Evolutionary conservation across 2,888 invertebrate species (phyloP).

Genomic region (Slavum lentiscoides): DNA sequence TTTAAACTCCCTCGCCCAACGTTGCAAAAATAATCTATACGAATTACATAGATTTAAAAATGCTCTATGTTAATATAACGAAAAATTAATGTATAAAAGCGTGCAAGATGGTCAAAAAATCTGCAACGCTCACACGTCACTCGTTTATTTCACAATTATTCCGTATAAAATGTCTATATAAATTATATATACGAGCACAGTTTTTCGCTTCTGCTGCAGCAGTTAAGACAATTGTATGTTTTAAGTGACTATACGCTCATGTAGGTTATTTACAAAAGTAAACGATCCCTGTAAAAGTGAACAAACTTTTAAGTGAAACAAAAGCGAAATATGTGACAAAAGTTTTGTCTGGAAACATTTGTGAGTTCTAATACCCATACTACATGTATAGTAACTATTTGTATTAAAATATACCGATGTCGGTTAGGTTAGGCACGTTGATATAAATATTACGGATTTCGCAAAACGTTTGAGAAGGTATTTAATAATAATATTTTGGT

Average conservation of each 20-base stretch:
- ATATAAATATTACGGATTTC: constrained; percentile 3
- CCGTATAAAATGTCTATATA: too few relatives aligned
- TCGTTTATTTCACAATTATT: too few relatives aligned
- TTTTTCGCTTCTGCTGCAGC: constrained; percentile 10
- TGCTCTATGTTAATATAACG: too few relatives aligned
- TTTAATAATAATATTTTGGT: neutral
- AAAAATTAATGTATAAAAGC: too few relatives aligned
- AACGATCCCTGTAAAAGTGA: constrained; percentile 18
- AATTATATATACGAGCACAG: neutral
- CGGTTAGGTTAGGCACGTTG: too few relatives aligned
- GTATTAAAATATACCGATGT: too few relatives aligned
- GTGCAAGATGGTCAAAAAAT: too few relatives aligned
- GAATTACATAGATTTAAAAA: too few relatives aligned
- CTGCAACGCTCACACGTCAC: too few relatives aligned
- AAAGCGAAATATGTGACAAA: constrained; percentile 34
- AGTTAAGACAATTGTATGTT: constrained; percentile 25
- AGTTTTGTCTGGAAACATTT: constrained; percentile 39
- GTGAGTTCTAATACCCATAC: constrained; percentile 44
- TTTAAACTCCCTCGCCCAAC: too few relatives aligned
- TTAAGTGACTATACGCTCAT: constrained; percentile 20
- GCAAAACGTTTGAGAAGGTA: constrained; percentile 5
- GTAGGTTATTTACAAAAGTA: constrained; percentile 29
- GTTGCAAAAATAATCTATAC: too few relatives aligned
- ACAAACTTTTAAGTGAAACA: constrained; percentile 24
- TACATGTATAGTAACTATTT: too few relatives aligned